Base-by-base conservation (phyloP, 2,797 vertebrate species). In the Nannoperca australis region DNA sequence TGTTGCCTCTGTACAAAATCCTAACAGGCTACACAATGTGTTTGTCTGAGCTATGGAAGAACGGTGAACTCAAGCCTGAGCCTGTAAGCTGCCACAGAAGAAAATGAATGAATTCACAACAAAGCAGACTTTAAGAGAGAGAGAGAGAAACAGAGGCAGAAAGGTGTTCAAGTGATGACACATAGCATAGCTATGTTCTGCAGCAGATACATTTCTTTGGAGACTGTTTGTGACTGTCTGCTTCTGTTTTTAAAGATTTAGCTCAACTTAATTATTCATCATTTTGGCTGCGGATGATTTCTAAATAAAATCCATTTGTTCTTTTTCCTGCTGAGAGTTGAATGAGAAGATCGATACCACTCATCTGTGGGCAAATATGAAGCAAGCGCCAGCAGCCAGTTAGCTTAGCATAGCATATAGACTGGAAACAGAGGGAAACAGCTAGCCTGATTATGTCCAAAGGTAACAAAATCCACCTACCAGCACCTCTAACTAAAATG, bases 21-120 rank as follows among this genome's bases (percentile, higher is more conserved):
- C 89, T 76, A 81, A 87, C 87, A 90, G 79, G 81, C 82, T 63
- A 71, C 85, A 85, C 90, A 88, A 83, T 88, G 85, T 85, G 85
- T 89, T 90, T 88, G 86, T 87, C 80, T 88, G 89, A 90, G 89
- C 88, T 67, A 66, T 70, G 84, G 76, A 78, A 78, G 72, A 88
- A 90, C 89, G 86, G 87, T 87, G 88, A 91, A 92, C 86, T 85
- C 81, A 49, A 82, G 86, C 79, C 85, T 83, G 88, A 87, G 88
- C 82, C 78, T 84, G 86, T 85, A 81, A 89, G 88, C 88, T 85
- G 84, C 88, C 82, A 75, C 80, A 65, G 74, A 83, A 76, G 84
- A 79, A 88, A 90, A 89, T 74, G 77, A 89, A 91, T 86, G 82
- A 92, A 92, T 85, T 79, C 70, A 42, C 80, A 82, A 84, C 84